A percentile compares a stretch with the other conserved stretches of the same genome.
phyloP scores from a whole-genome alignment of 35 echinoderm and acorn worm genomes.

The Diadema setosum region DNA sequence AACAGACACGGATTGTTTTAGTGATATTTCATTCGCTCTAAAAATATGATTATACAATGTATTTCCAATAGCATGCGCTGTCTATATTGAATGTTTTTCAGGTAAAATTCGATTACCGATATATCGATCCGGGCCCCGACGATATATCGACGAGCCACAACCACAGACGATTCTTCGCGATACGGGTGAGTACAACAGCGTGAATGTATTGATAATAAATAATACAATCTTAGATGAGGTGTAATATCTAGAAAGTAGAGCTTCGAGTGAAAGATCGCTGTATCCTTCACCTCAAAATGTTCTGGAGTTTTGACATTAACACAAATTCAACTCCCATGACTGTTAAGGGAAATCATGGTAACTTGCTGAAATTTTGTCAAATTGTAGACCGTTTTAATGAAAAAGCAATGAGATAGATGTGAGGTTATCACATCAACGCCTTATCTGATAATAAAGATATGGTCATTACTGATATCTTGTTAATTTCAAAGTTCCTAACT shows the following conservation, averaged over 20 bases:
- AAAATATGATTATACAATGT: no score
- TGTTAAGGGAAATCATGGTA: not conserved
- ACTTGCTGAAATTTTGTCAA: not conserved
- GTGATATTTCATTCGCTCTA: not conserved
- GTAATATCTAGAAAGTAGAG: not conserved
- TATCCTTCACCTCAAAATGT: not conserved
- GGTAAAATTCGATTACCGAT: constrained; percentile 30
- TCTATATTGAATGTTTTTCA: not conserved
- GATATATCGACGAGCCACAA: not conserved
- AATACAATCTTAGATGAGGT: not conserved
- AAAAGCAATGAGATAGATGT: no score
- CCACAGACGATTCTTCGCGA: constrained; percentile 7
- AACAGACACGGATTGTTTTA: not conserved
- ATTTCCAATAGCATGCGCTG: not conserved
- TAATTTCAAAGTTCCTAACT: not conserved
- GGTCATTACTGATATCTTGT: not conserved
- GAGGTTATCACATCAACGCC: no score
- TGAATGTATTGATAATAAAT: not conserved
- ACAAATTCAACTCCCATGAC: not conserved
- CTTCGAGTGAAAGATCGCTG: not conserved
- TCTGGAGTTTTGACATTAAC: not conserved
- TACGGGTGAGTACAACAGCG: constrained; percentile 2
- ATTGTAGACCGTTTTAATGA: no score
- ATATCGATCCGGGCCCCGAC: constrained; percentile 39
- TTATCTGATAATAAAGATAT: no score